Evolutionary conservation across 2,113 vertebrate genomes (phyloP), one percentile per base, ranked within the genome.

Genomic region (Leptocoma aspasia): DNA sequence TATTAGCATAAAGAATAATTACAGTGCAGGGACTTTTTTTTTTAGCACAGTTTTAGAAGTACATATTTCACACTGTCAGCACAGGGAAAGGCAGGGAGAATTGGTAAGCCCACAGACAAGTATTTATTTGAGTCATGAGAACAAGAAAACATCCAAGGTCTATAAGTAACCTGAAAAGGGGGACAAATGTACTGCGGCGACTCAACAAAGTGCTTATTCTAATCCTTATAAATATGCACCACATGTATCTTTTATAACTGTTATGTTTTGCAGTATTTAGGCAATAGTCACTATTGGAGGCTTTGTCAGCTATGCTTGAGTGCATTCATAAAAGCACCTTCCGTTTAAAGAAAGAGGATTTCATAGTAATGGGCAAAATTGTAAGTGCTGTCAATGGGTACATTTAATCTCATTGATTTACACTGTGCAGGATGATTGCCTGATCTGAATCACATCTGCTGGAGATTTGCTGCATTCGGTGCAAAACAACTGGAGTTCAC

Each of bases 351-450:
- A 96, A 91, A 96, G 94, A 93, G 89, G 85, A 95, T 96, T 96
- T 95, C 91, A 86, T 78, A 96, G 94, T 82, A 96, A 96, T 70
- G 63, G 95, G 53, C 60, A 90, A 94, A 92, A 95, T 63, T 87
- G 77, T 95, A 72, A 94, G 76, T 66, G 87, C 91, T 96, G 90
- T 95, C 96, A 97, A 94, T 97, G 96, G 80, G 87, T 92, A 89
- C 91, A 94, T 95, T 97, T 96, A 87, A 82, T 85, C 82, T 95
- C 86, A 82, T 92, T 96, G 96, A 97, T 97, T 96, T 95, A 94
- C 78, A 52, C 57, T 15, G 77, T 69, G 86, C 57, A 86, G 92
- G 59, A 75, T 75, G 92, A 89, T 91, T 90, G 83, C 69, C 89
- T 95, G 94, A 68, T 87, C 82, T 94, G 93, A 96, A 78, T 95